Conservation (phyloP, 1,140 invertebrate genomes). For the Cyphomyrmex costatus region DNA sequence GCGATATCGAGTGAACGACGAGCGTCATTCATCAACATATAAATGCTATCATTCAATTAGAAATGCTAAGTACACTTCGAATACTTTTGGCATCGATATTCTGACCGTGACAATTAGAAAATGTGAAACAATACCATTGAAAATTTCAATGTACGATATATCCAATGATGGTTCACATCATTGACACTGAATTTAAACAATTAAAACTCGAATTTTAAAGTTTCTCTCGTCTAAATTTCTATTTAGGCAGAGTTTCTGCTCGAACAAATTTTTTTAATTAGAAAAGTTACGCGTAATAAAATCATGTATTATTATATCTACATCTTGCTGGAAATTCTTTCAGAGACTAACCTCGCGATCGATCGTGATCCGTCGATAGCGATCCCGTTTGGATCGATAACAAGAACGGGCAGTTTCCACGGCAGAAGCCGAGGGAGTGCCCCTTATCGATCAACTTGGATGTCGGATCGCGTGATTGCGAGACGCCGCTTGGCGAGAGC, state of each 20-base stretch:
- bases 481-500: conserved; percentile 62
- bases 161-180: not conserved
- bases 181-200: not conserved
- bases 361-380: conserved; percentile 26
- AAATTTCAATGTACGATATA: not conserved
- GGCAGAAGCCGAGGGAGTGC: conserved; percentile 30
- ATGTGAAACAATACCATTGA: not conserved
- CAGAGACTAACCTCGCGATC: conserved; percentile 2
- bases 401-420: conserved; percentile 26
- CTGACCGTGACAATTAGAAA: not conserved
- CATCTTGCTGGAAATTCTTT: not conserved
- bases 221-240: not conserved
- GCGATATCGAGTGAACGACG: conserved; percentile 1
- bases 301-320: not conserved
- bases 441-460: conserved; percentile 70
- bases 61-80: not conserved
- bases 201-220: not conserved
- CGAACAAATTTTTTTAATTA: not conserved
- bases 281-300: not conserved
- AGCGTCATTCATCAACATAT: conserved; percentile 24
- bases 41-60: not conserved
- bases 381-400: conserved; percentile 69
- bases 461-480: conserved; percentile 68
- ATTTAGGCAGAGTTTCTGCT: not conserved
- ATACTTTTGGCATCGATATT: not conserved